Evolutionary conservation across 2,888 invertebrate species (phyloP).

Genomic region (Sminthurides aquaticus): DNA sequence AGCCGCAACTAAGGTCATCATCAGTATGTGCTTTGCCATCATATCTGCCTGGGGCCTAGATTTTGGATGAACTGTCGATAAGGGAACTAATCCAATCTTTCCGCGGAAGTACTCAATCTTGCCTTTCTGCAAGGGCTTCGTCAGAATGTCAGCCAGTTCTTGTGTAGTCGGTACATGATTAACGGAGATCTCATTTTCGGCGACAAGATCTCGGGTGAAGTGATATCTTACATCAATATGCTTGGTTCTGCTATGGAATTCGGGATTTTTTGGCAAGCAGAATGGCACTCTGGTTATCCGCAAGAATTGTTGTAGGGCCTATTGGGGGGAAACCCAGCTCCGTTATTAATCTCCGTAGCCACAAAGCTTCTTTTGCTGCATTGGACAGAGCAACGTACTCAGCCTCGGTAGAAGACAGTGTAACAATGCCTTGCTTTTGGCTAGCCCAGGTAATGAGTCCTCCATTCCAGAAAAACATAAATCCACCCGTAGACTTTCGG

Average conservation of each 20-base stretch:
- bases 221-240: conserved; percentile 40
- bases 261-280: conserved; percentile 35
- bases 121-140: conserved; percentile 6
- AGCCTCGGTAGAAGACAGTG: conserved; percentile 34
- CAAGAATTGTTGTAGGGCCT: neutral
- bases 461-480: conserved; percentile 21
- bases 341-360: conserved; percentile 26
- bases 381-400: conserved; percentile 34
- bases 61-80: too few species aligned
- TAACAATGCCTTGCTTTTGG: conserved; percentile 28
- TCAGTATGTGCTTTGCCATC: too few species aligned
- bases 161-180: neutral
- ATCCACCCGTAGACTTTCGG: conserved; percentile 29
- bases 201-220: conserved; percentile 16
- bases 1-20: too few species aligned
- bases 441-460: conserved; percentile 28
- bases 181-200: neutral
- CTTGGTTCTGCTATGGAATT: conserved; percentile 34
- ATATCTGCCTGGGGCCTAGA: too few species aligned
- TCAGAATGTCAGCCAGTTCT: conserved; percentile 10
- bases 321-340: conserved; percentile 28
- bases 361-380: conserved; percentile 27
- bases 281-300: conserved; percentile 37
- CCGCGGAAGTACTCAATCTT: neutral
- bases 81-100: too few species aligned